Evolutionary conservation across 2,888 invertebrate genomes (phyloP), one percentile per base, ranked within the genome.

Genomic region (Syritta pipiens): DNA sequence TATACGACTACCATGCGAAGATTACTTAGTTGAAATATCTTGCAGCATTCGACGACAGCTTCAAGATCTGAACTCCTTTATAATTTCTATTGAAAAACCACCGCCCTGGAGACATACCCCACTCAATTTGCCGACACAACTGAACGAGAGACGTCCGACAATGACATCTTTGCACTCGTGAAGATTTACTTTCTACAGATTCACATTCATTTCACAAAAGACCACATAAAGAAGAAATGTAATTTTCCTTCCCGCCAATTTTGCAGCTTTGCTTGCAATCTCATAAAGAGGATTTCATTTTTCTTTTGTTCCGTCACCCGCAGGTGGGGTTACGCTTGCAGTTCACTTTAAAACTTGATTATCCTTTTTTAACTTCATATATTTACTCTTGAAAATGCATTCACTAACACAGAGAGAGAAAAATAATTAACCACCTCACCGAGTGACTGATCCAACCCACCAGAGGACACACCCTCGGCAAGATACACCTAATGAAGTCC

Each of bases 401-500:
- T n/a, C n/a, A n/a, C n/a, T n/a, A n/a, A n/a, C n/a, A n/a, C n/a
- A n/a, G n/a, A n/a, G n/a, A n/a, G n/a, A n/a, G n/a, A n/a, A n/a
- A 17, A 3, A 9, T 59, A 65, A 49, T 74, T 53, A 67, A 14
- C 22, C 59, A 32, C 19, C 24, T 17, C 20, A 35, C 35, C 60
- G 37, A n/a, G n/a, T n/a, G n/a, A n/a, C n/a, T n/a, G 55, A 51
- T 28, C 28, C 20, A 65, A 57, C 53, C 68, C 53, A 19, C 12
- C 20, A 7, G 26, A 19, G 26, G 22, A 19, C 28, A 62, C 46
- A 68, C 68, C 53, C 55, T 51, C 42, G n/a, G n/a, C n/a, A n/a
- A 62, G 72, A 49, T 59, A 12, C 3, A 26, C 44, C 76, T 76
- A 69, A 74, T 60, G 40, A 62, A 67, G 32, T 46, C 28, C 67